Percentiles rank a stretch among this genome's conserved stretches.
Evolutionary conservation across 53 echinoderm and acorn worm species (phyloP).

Genomic region (Arbacia lixula): DNA sequence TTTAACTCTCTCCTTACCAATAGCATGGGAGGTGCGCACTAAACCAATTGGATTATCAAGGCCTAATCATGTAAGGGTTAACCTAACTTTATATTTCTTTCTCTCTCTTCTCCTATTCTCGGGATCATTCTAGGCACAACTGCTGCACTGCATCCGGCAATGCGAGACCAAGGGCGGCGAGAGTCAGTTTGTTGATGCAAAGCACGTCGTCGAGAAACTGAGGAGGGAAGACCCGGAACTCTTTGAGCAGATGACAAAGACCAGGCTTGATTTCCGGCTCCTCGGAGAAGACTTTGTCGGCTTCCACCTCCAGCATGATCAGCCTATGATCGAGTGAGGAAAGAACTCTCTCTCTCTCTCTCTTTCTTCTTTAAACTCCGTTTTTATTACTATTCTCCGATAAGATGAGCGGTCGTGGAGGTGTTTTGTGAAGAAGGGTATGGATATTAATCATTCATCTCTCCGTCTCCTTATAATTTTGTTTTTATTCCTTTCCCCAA

Average conservation of each 20-base stretch:
- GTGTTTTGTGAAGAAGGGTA: too few relatives aligned
- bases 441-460: too few relatives aligned
- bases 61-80: too few relatives aligned
- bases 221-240: conserved; percentile 68
- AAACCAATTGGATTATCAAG: too few relatives aligned
- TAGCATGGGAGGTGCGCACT: too few relatives aligned
- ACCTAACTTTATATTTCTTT: too few relatives aligned
- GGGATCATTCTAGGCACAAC: conserved; percentile 69
- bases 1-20: too few relatives aligned
- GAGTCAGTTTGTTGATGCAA: conserved; percentile 78
- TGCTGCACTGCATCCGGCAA: conserved; percentile 81
- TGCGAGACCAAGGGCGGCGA: conserved; percentile 71
- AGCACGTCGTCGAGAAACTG: conserved; percentile 60
- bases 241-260: conserved; percentile 59
- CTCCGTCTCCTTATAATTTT: too few relatives aligned
- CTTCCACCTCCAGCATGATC: conserved; percentile 54
- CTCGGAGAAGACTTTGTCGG: conserved; percentile 51
- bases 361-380: conserved; percentile 2
- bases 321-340: conserved; percentile 76
- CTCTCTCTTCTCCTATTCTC: background rate
- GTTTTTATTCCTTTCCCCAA: too few relatives aligned
- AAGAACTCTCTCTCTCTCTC: conserved; percentile 2
- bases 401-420: too few relatives aligned
- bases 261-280: conserved; percentile 61
- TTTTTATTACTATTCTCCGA: too few relatives aligned